phyloP scores from a whole-genome alignment of 2,113 vertebrate species.

The Neofelis nebulosa region DNA sequence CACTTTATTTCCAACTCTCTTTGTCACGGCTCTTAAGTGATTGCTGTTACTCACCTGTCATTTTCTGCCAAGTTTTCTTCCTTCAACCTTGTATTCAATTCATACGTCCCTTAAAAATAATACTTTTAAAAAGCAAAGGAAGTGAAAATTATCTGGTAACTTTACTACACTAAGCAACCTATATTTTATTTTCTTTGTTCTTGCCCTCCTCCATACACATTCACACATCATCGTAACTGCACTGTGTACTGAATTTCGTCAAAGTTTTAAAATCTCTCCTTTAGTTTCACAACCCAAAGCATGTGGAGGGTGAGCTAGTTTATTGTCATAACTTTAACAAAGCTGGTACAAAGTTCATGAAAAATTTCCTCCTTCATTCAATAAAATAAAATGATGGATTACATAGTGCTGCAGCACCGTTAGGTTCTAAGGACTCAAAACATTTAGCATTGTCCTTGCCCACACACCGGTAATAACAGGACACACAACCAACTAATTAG shows the following conservation, averaged over 20 bases:
- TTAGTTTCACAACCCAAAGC: background rate
- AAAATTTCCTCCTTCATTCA: constrained; percentile 12
- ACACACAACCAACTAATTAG: background rate
- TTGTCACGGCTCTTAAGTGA: background rate
- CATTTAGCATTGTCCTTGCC: background rate
- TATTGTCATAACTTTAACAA: background rate
- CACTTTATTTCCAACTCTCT: background rate
- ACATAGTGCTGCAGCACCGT: background rate
- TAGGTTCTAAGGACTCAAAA: background rate
- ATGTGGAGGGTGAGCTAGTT: background rate
- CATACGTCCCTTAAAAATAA: background rate
- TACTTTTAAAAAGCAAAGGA: background rate
- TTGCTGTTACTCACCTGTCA: background rate
- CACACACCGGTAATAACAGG: background rate
- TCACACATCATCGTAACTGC: background rate
- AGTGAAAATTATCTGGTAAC: background rate
- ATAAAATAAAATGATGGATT: background rate
- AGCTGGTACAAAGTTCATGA: background rate
- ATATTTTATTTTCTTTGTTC: constrained; percentile 25
- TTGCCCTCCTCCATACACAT: accelerated
- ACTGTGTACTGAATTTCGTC: background rate
- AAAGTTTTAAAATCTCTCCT: background rate
- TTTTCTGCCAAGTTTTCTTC: constrained; percentile 47
- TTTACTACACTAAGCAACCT: background rate
- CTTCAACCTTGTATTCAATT: background rate